Evolutionary conservation across 2,888 invertebrate genomes (phyloP), one percentile per base, ranked within the genome.

Genomic region (Caenorhabditis afra): DNA sequence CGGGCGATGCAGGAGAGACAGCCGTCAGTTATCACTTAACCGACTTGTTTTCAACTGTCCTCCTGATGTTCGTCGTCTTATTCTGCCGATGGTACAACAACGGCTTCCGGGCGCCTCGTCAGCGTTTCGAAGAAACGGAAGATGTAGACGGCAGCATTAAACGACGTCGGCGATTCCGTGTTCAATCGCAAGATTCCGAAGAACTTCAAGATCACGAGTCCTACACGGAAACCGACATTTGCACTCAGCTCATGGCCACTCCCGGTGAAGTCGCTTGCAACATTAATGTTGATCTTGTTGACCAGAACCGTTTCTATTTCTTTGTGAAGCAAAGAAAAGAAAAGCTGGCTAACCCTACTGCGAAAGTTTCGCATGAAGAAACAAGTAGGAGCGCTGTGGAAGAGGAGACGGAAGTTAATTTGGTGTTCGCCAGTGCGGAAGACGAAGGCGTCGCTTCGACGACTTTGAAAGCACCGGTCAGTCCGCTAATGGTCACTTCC

Each of bases 351-450:
- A 39, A 37, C 11, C 45, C 39, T 57, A 53, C 52, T 35, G 49
- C 16, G 23, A 37, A 39, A 49, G 22, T 64, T 22, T 41, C 62
- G 41, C 22, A 7, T 37, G 47, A 49, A 35, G 70, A 64, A 73
- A 64, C 58, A 29, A 49, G 47, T 58, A 50, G 35, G 41, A 55
- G 49, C 59, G 50, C 22, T 29, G 64, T 49, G 35, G 49, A 59
- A n/a, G 70, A 77, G 23, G 57, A 77, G 16, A 49, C 70, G 14
- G 65, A 71, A 55, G 61, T 70, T 53, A 65, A 77, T 77, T 70
- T 77, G 65, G 77, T 77, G 77, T 70, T 77, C 70, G 70, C 59
- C 22, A 70, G 77, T 61, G 77, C 77, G 77, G 77, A 71, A 77
- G 77, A 77, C 47, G 65, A 58, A 58, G 61, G 57, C 29, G 41